These are phyloP conservation scores for Spicauda simplicius DNA, from an alignment of 2,888 invertebrate species.

Conservation along the genomic window DNA sequence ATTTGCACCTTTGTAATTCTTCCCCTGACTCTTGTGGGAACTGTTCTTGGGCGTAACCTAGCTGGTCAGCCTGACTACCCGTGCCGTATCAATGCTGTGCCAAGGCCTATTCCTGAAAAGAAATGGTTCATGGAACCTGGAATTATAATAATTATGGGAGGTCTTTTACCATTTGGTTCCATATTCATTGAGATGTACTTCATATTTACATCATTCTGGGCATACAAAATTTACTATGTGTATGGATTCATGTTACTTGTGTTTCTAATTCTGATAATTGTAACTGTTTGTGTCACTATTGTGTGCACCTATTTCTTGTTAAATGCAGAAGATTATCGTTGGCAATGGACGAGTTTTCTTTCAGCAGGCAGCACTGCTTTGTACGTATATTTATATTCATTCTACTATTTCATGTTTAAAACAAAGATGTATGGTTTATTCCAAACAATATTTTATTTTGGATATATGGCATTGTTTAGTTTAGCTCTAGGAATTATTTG, in stretches of 20 bases:
- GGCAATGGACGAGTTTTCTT: constrained; percentile 99
- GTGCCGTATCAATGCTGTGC: constrained; percentile 99
- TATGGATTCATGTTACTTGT: constrained; percentile 99
- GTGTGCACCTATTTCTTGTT: constrained; percentile 99
- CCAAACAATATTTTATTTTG: constrained; percentile 99
- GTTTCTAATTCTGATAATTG: constrained; percentile 97
- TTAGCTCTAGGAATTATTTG: constrained; percentile 98
- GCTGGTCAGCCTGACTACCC: constrained; percentile 99
- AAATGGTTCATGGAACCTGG: constrained; percentile 99
- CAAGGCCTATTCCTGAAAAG: constrained; percentile 98
- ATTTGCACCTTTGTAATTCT: constrained; percentile 99
- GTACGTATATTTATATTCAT: constrained; percentile 99
- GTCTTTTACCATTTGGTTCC: constrained; percentile 98
- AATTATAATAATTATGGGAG: constrained; percentile 97
- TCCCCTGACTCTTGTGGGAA: constrained; percentile 97
- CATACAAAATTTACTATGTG: constrained; percentile 99
- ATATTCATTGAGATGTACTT: constrained; percentile 99
- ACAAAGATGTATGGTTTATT: constrained; percentile 99
- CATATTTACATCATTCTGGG: constrained; percentile 99
- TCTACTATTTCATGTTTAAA: constrained; percentile 99
- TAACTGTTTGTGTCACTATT: constrained; percentile 99
- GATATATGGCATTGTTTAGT: constrained; percentile 99
- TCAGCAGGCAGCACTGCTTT: constrained; percentile 98
- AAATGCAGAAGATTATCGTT: constrained; percentile 99
- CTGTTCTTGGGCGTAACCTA: constrained; percentile 97